These are phyloP conservation scores for Ceryle rudis DNA, from an alignment of 2,797 vertebrate genomes.

Conservation along the genomic window DNA sequence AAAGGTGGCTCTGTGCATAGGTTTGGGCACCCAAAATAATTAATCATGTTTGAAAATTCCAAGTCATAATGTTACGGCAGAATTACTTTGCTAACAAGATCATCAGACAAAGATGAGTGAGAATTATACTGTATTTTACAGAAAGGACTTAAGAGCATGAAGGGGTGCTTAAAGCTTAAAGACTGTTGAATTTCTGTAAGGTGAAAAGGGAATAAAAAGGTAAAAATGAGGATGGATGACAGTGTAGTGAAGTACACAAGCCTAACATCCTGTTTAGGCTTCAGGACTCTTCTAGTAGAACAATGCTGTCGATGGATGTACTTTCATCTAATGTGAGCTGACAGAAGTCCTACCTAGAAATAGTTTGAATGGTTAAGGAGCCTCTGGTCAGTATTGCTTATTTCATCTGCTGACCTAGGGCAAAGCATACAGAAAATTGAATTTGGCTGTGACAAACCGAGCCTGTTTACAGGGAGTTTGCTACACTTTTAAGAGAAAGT, in stretches of 20 bases:
- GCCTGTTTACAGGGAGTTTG: not conserved
- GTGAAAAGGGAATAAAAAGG: not conserved
- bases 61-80: not conserved
- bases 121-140: not conserved
- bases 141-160: not conserved
- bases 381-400: not conserved
- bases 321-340: not conserved
- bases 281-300: not conserved
- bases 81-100: not conserved
- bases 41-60: not conserved
- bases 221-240: not conserved
- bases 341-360: not conserved
- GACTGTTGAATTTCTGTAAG: not conserved
- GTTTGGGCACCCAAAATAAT: not conserved
- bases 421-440: not conserved
- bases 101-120: not conserved
- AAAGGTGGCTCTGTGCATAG: not conserved
- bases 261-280: not conserved
- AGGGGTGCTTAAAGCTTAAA: not conserved
- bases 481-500: not conserved
- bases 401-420: not conserved
- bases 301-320: not conserved
- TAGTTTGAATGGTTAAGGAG: not conserved
- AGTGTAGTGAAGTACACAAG: not conserved
- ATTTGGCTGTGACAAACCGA: not conserved